These are phyloP conservation scores for Bovichtus diacanthus DNA, from an alignment of 2,797 vertebrate species.

Conservation along the genomic window DNA sequence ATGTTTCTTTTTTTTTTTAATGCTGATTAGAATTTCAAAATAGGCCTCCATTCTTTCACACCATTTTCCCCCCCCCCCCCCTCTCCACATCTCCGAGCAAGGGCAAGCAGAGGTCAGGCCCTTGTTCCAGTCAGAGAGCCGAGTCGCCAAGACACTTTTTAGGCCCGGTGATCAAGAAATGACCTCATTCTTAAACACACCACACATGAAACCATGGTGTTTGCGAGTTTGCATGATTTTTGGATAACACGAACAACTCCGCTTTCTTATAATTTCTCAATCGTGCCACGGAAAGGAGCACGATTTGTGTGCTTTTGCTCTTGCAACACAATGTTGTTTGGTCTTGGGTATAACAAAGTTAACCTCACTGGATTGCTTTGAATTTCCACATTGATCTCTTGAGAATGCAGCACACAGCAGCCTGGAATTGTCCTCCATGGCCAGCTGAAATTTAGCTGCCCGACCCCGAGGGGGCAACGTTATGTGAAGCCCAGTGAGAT, in stretches of 20 bases:
- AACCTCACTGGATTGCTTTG: constrained; percentile 7
- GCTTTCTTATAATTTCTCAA: constrained; percentile 24
- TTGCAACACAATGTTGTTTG: constrained; percentile 13
- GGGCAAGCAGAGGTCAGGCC: constrained; percentile 72
- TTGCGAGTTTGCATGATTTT: constrained; percentile 25
- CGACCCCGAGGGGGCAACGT: constrained; percentile 48
- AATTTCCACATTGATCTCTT: not conserved
- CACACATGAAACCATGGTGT: constrained; percentile 18
- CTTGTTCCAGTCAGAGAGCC: constrained; percentile 26
- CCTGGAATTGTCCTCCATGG: constrained; percentile 3
- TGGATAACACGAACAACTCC: constrained; percentile 2
- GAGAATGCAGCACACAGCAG: constrained; percentile 5
- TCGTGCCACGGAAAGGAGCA: not conserved
- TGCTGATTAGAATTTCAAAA: constrained; percentile 82
- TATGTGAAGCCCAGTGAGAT: constrained; percentile 29
- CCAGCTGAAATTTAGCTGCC: constrained; percentile 35
- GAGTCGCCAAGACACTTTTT: constrained; percentile 44
- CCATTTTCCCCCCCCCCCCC: constrained; percentile 4
- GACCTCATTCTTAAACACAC: constrained; percentile 38
- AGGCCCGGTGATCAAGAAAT: constrained; percentile 41
- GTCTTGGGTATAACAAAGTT: constrained; percentile 15
- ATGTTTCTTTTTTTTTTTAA: constrained; percentile 59
- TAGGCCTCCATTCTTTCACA: constrained; percentile 57
- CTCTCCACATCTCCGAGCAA: constrained; percentile 35
- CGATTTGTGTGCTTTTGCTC: constrained; percentile 15